These are phyloP conservation scores for Seira musarum DNA, from an alignment of 2,888 invertebrate species.

Conservation along the genomic window DNA sequence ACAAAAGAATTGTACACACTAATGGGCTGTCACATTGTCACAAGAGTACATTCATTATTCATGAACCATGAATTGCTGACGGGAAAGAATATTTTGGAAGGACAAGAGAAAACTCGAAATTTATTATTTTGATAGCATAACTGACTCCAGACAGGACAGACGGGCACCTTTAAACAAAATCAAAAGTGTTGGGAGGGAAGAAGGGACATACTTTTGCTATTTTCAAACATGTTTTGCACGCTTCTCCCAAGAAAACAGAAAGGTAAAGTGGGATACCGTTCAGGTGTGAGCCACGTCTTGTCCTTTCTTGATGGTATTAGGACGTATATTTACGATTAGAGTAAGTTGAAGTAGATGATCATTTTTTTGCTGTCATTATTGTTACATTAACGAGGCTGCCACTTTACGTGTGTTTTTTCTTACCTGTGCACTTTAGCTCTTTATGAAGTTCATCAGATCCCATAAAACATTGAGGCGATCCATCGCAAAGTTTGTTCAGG, in stretches of 20 bases:
- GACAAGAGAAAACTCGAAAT: conserved; percentile 16
- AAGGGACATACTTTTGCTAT: neutral
- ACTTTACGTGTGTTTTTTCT: conserved; percentile 72
- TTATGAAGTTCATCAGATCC: conserved; percentile 92
- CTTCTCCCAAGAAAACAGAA: neutral
- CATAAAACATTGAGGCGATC: conserved; percentile 89
- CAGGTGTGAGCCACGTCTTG: neutral
- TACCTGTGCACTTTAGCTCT: conserved; percentile 95
- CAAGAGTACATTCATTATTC: conserved; percentile 43
- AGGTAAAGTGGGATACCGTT: neutral
- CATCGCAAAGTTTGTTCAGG: conserved; percentile 95
- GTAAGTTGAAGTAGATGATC: neutral
- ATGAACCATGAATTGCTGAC: conserved; percentile 3
- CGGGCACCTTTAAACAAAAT: no score
- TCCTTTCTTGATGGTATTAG: neutral
- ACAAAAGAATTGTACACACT: neutral
- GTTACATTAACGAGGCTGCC: conserved; percentile 11
- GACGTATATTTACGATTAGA: neutral
- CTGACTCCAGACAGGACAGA: conserved; percentile 45
- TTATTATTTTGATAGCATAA: conserved; percentile 27
- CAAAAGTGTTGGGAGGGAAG: neutral
- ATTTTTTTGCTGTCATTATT: conserved; percentile 3
- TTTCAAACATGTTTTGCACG: conserved; percentile 8
- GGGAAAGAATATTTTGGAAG: conserved; percentile 5
- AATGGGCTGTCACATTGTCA: conserved; percentile 52